Base-by-base conservation (phyloP, 2,113 vertebrate species). In the Pluvianellus socialis region DNA sequence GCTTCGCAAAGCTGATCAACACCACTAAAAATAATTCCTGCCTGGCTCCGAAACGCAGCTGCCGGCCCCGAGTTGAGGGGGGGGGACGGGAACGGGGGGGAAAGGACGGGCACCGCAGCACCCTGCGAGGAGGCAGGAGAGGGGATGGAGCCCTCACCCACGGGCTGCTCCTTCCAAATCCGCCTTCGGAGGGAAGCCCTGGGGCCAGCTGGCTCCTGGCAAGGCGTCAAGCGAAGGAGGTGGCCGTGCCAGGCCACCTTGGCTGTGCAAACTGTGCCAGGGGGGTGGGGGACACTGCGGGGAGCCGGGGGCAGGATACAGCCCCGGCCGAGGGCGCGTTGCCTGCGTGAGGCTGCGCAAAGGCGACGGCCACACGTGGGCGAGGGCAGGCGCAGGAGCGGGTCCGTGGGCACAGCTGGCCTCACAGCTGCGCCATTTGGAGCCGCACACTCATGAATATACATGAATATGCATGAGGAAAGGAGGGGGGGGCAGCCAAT, bases 361-460 rank as follows among this genome's bases (percentile, higher is more conserved):
- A 15, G 45, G 82, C 47, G 7, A 38, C 38, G 62, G 32, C 47
- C 35, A 17, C 1, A 5, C 6, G 14, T 22, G 63, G 96, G 97
- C 67, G 74, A 91, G 96, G 94, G 91, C 23, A 12, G 96, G 97
- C 73, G 50, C 26, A 24, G 30, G 26, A 68, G n/a, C 74, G 32
- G 96, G 94, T 42, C 96, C 81, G 90, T 91, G 97, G 96, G 96
- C 97, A 96, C 98, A 98, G 97, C 98, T 98, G 98, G 97, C 92
- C 96, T 97, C 97, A 95, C 98, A 98, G 98, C 98, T 98, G 98
- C 96, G 89, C 97, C 98, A 96, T 98, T 98, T 97, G 98, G 98
- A 98, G 97, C 97, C 20, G 72, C 80, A 72, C 79, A 7, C 86
- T 97, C 83, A 98, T 98, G 97, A 97, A 98, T 98, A 97, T 62